Evolutionary conservation across 2,888 invertebrate species (phyloP), one percentile per base, ranked within the genome.

Genomic region (Lasioglossum vierecki): DNA sequence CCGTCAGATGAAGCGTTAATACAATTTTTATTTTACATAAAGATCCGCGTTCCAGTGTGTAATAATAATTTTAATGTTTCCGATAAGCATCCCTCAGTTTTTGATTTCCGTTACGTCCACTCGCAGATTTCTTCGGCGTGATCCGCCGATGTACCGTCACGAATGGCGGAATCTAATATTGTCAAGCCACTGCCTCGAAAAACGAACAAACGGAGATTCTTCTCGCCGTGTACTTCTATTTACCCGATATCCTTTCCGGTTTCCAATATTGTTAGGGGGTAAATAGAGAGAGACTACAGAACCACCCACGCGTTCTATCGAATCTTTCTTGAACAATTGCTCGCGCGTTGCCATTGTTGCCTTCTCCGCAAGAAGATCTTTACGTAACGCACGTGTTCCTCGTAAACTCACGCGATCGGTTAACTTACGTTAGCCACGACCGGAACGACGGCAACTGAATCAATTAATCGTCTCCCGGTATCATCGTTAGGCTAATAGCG

Each of bases 231-330:
- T 41, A 70, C 41, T 41, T 70, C 70, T 70, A 70, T 70, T 70
- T 41, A n/a, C n/a, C 70, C 70, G 41, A 70, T 41, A 70, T 70
- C 39, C 70, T 41, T 39, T 70, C 70, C 41, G 41, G 41, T 41
- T 41, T 70, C 70, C 70, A 41, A 70, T 70, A 70, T 70, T 70
- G 41, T 70, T 41, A 70, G 22, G 70, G 70, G n/a, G 70, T 70
- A 70, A 41, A 70, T 70, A 41, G 41, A 41, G 11, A 41, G 70
- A 70, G 70, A 41, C 41, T 41, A 41, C 41, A 41, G 13, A 70
- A 13, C 13, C 41, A 13, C 13, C 70, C 41, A 70, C n/a, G n/a
- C n/a, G 41, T 70, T n/a, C 41, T n/a, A 70, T 70, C 70, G 41
- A 70, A n/a, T 41, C 41, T 41, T n/a, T 70, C 41, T n/a, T 39